These are phyloP conservation scores for Dysdera silvatica DNA, from an alignment of 1,140 invertebrate species.

Conservation along the genomic window DNA sequence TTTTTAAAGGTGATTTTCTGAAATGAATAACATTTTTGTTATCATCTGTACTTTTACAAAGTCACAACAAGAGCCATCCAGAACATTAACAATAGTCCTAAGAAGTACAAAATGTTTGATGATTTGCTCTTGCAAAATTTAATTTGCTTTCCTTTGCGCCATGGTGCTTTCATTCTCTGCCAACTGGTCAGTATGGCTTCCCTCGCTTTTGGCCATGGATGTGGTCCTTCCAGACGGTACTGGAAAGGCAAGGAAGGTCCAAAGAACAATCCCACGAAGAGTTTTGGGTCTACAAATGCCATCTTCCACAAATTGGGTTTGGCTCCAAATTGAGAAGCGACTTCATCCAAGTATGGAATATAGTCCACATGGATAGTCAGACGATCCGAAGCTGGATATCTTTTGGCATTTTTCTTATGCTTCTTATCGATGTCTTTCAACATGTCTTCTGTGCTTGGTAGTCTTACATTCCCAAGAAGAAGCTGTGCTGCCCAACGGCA, in stretches of 20 bases:
- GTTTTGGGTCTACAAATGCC: conserved; percentile 17
- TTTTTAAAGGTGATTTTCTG: no score
- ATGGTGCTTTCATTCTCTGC: conserved; percentile 27
- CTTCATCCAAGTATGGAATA: conserved; percentile 22
- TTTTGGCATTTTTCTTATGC: not conserved
- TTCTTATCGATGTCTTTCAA: conserved; percentile 31
- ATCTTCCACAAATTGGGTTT: conserved; percentile 25
- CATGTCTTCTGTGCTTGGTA: conserved; percentile 37
- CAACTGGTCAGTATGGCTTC: conserved; percentile 30
- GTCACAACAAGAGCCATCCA: no score
- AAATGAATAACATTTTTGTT: no score
- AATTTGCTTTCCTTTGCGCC: conserved; percentile 8
- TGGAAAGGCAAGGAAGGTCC: conserved; percentile 23
- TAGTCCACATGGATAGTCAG: conserved; percentile 21
- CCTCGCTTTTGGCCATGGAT: conserved; percentile 21
- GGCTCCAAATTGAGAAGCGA: conserved; percentile 1
- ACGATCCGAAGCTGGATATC: not conserved
- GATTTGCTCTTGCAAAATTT: no score
- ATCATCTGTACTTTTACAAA: no score
- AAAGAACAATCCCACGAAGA: conserved; percentile 7
- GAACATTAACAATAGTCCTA: no score
- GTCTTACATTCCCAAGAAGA: conserved; percentile 28
- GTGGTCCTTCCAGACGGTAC: conserved; percentile 25
- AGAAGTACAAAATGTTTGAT: no score
- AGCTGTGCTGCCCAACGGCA: conserved; percentile 41